Conservation (phyloP, 2,113 vertebrate genomes). For the Gasterosteus nipponicus region DNA sequence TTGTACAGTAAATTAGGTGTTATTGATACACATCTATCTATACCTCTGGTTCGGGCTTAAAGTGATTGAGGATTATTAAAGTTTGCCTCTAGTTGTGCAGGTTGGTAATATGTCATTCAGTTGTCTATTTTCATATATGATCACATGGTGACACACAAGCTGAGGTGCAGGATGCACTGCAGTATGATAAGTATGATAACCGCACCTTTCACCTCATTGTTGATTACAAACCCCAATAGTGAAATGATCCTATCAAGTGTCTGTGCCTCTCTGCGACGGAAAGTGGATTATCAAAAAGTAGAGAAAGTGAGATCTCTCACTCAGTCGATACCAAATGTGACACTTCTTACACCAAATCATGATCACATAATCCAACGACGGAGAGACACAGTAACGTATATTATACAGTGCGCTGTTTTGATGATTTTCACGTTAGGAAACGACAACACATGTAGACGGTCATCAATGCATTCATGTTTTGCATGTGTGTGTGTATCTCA, state of each 20-base stretch:
- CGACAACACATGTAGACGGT: not conserved
- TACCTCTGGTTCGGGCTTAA: not conserved
- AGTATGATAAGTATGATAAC: constrained; percentile 16
- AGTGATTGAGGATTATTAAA: not conserved
- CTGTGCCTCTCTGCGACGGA: constrained; percentile 6
- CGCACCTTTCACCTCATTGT: not conserved
- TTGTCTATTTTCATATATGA: not conserved
- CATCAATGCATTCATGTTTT: not conserved
- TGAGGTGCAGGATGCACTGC: constrained; percentile 9
- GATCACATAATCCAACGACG: not conserved
- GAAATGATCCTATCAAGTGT: constrained; percentile 38
- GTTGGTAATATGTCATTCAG: not conserved
- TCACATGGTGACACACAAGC: not conserved
- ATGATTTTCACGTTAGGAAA: not conserved
- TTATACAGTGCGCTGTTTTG: not conserved
- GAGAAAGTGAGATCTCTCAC: not conserved
- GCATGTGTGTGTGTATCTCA: constrained; percentile 2
- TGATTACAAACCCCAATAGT: not conserved
- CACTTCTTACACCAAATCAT: not conserved
- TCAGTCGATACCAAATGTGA: not conserved
- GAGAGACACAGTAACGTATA: not conserved
- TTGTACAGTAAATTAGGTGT: not conserved
- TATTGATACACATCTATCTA: not conserved
- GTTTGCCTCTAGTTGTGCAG: not conserved
- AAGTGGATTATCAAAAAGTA: not conserved